Base-by-base conservation (phyloP, 1,140 invertebrate genomes). In the Papilio dardanus region DNA sequence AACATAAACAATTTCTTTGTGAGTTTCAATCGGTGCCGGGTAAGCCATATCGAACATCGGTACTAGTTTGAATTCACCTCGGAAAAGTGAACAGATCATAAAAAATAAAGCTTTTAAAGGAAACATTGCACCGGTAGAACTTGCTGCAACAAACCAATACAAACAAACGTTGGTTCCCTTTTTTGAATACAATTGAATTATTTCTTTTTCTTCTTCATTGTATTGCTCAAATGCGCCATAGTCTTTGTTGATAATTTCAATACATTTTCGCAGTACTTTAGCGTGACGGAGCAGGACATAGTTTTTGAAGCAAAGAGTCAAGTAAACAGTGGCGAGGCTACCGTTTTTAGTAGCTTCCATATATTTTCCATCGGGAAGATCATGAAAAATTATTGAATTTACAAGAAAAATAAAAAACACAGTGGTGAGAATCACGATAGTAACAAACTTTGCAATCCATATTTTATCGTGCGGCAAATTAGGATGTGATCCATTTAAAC, bases 291-390 rank as follows among this genome's bases (percentile, higher is more conserved):
- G 19, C 12, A 86, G 46, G 71, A 81, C 74, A 3, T 58, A 35
- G 75, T 81, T 83, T 77, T 86, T 83, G 30, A 81, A 74, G 8
- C 71, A 77, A 12, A 86, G 79, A n/a, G 78, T 85, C 16, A 85
- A n/a, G 19, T 75, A 68, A 0, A 88, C 79, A 8, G 85, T 86
- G 7, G 73, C 75, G 78, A 88, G 87, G 2, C 75, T 75, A 1
- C 74, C 76, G 67, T 86, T 88, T 65, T 86, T 86, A 40, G 81
- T 80, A 3, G 83, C 83, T 40, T 88, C 84, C 24, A 75, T 58
- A 30, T 82, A 86, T n/a, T 77, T 74, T 54, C 76, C 76, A 16
- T 37, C 4, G n/a, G 66, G 83, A 10, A 87, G 73, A 42, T 88
- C 84, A 30, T 83, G 69, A 28, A 69, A 79, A 19, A 85, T 66